These are phyloP conservation scores for Anoura caudifer DNA, from an alignment of 2,113 vertebrate genomes.

Conservation along the genomic window DNA sequence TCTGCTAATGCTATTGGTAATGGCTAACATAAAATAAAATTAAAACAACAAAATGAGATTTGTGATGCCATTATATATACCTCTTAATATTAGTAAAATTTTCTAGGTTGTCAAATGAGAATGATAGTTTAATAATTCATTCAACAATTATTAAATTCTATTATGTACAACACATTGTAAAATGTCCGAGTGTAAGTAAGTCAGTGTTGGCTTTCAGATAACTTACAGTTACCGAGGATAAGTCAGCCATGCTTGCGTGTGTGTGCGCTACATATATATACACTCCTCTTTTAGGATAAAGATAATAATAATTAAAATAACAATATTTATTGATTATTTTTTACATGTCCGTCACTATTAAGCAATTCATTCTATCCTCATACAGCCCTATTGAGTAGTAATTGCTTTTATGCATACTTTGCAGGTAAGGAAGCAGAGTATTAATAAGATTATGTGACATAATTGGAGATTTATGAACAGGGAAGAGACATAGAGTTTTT, in stretches of 20 bases:
- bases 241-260: not conserved
- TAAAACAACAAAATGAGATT: conserved; percentile 32
- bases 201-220: conserved; percentile 12
- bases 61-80: not conserved
- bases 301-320: not conserved
- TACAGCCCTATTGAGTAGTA: not conserved
- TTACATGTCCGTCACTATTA: not conserved
- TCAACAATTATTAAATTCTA: conserved; percentile 7
- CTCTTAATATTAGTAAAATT: conserved; percentile 1
- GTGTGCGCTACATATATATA: not conserved
- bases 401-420: not conserved
- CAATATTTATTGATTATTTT: not conserved
- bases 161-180: not conserved
- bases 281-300: not conserved
- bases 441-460: not conserved
- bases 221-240: not conserved
- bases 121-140: conserved; percentile 16
- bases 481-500: not conserved
- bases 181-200: not conserved
- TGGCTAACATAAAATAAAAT: conserved; percentile 40
- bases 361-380: not conserved
- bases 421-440: not conserved
- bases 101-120: conserved; percentile 28
- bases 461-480: not conserved
- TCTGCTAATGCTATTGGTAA: conserved; percentile 25